phyloP scores from a whole-genome alignment of 1,140 invertebrate species.

The Philopotamus ludificatus region DNA sequence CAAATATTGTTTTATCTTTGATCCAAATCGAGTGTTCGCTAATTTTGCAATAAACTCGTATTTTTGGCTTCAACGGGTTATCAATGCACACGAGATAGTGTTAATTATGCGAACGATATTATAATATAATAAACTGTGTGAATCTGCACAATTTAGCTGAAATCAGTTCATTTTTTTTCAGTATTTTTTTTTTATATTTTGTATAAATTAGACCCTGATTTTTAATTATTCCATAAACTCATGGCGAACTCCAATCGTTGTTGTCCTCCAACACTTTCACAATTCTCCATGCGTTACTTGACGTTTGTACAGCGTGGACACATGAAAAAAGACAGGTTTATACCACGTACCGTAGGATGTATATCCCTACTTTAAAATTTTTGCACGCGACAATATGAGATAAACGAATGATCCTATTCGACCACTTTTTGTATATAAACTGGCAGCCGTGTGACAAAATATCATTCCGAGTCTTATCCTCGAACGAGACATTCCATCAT shows the following conservation, averaged over 20 bases:
- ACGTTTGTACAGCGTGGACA: background rate
- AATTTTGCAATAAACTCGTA: background rate
- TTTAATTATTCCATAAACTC: too few species aligned
- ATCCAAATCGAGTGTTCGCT: background rate
- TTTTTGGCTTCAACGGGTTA: background rate
- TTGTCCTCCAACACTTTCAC: too few species aligned
- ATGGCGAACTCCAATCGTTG: too few species aligned
- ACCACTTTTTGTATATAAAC: background rate
- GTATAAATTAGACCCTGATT: too few species aligned
- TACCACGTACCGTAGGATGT: constrained; percentile 1
- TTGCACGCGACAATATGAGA: constrained; percentile 3
- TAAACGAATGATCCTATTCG: background rate
- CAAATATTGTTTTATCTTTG: background rate
- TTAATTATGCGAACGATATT: background rate
- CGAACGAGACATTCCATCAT: background rate
- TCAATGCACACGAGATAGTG: background rate
- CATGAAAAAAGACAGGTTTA: background rate
- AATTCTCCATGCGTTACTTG: too few species aligned
- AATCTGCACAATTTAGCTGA: too few species aligned
- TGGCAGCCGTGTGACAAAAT: background rate
- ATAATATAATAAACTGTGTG: too few species aligned
- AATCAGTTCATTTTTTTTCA: too few species aligned
- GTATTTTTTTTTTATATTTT: too few species aligned
- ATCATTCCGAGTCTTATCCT: background rate
- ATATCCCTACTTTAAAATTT: constrained; percentile 11